Conservation (phyloP, 2,888 invertebrate genomes). For the Pheosia tremula region DNA sequence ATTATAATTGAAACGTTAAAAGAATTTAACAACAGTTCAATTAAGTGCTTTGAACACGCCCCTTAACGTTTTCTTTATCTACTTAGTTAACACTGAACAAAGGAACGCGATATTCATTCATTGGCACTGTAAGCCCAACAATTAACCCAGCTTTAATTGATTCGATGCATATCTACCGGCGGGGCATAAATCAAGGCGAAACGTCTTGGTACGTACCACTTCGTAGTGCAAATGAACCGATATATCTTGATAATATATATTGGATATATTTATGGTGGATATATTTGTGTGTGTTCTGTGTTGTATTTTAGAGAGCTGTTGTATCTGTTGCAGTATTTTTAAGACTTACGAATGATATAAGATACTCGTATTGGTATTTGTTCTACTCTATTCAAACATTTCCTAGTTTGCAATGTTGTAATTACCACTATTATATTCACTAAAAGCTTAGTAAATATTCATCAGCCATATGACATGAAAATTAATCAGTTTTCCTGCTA, state of each 20-base stretch:
- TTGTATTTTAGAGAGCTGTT: not conserved
- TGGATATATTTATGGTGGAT: not conserved
- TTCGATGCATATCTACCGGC: conserved; percentile 4
- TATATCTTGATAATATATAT: not conserved
- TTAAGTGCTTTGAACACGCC: no score
- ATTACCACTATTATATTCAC: not conserved
- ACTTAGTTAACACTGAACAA: not conserved
- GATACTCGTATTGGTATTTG: no score
- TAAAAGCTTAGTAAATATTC: not conserved
- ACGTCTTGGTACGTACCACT: not conserved
- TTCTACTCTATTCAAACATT: no score
- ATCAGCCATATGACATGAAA: not conserved
- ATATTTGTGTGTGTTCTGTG: not conserved
- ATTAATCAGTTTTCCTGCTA: not conserved
- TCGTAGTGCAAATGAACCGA: not conserved
- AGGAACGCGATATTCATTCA: not conserved
- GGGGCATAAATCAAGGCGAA: not conserved
- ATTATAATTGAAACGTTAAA: no score
- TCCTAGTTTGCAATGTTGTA: not conserved
- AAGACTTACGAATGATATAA: no score
- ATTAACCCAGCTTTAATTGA: not conserved
- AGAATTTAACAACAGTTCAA: no score
- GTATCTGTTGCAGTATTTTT: no score
- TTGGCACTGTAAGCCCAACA: not conserved
- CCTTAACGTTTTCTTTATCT: no score